Percentiles rank a stretch among this genome's conserved stretches.
Conservation (phyloP, 2,113 vertebrate genomes). For the Rallus limicola region DNA sequence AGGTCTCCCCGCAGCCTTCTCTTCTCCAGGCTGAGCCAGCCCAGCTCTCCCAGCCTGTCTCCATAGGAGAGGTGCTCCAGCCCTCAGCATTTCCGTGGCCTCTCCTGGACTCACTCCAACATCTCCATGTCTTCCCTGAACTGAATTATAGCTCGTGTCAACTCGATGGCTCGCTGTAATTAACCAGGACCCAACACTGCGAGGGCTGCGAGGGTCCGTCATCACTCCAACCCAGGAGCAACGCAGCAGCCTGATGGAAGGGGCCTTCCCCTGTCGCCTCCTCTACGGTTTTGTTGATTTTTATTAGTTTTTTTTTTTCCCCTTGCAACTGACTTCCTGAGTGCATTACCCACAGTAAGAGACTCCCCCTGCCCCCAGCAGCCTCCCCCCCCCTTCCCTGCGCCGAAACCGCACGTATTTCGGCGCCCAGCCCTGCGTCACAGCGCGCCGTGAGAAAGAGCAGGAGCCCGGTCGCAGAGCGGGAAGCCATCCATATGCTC, state of each 20-base stretch:
- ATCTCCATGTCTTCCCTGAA: fast-evolving
- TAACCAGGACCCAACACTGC: fast-evolving
- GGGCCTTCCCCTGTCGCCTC: background rate
- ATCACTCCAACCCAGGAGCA: fast-evolving
- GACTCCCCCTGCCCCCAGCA: background rate
- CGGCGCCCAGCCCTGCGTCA: fast-evolving
- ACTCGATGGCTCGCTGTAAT: fast-evolving
- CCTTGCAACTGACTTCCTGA: background rate
- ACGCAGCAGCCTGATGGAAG: fast-evolving
- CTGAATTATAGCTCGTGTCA: background rate
- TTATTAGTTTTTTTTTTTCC: too few species aligned
- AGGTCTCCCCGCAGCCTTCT: background rate
- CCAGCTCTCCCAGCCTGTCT: background rate
- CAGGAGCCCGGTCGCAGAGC: background rate
- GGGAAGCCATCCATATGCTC: background rate
- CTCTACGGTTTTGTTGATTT: background rate
- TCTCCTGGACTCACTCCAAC: background rate
- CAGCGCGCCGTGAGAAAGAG: fast-evolving
- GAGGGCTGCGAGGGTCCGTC: fast-evolving
- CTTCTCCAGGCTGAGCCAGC: background rate
- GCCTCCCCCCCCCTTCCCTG: too few species aligned
- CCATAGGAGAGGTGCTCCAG: background rate
- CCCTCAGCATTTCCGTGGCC: background rate
- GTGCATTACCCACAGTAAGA: background rate
- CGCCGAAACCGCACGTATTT: fast-evolving